Conservation (phyloP, 2,113 vertebrate genomes). For the Phrynosoma blainvillii region DNA sequence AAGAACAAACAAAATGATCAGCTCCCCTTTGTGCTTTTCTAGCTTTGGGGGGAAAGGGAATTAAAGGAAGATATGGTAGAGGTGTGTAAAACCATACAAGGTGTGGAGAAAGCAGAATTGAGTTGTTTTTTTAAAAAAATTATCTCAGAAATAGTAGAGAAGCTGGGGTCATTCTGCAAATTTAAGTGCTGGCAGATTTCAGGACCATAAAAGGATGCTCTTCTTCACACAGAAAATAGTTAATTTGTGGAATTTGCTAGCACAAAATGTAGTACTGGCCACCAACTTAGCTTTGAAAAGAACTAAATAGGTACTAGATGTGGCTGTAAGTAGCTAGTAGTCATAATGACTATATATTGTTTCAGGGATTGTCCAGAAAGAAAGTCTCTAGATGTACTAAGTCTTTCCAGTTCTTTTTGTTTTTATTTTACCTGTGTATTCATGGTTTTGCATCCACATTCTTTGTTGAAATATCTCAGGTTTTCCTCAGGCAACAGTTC, state of each 20-base stretch:
- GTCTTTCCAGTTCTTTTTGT: too few relatives aligned
- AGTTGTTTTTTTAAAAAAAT: too few relatives aligned
- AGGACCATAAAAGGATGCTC: not conserved
- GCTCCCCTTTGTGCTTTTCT: not conserved
- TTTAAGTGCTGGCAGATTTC: not conserved
- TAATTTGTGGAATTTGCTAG: not conserved
- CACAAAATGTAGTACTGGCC: not conserved
- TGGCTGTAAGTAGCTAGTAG: not conserved
- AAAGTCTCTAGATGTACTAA: not conserved
- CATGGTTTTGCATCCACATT: too few relatives aligned
- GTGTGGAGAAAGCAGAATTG: not conserved
- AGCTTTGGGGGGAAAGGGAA: not conserved
- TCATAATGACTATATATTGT: not conserved
- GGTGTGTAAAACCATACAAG: not conserved
- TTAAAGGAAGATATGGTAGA: not conserved
- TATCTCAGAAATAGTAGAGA: too few relatives aligned
- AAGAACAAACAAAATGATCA: not conserved
- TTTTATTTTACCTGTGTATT: too few relatives aligned
- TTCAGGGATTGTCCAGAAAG: not conserved
- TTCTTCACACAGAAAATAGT: not conserved
- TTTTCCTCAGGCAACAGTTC: too few relatives aligned
- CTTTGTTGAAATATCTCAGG: not conserved
- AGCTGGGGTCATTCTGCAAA: not conserved
- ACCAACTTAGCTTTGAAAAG: not conserved
- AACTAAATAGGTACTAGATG: not conserved